phyloP scores from a whole-genome alignment of 2,888 invertebrate genomes.

The Nipponacmea schrenckii region DNA sequence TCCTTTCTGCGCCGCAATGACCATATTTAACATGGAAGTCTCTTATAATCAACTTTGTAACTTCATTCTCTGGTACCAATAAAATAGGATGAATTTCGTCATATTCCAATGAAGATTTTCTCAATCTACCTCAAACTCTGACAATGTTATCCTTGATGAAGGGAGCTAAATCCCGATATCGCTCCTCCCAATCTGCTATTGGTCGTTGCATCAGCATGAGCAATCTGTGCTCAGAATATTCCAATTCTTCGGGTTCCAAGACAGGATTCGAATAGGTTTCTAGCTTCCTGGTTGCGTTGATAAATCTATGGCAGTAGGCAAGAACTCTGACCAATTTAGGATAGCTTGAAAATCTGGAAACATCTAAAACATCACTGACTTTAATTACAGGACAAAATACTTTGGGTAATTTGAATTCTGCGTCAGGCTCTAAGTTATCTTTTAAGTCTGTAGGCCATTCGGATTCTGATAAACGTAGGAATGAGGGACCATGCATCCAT shows the following conservation, averaged over 20 bases:
- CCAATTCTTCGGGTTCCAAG: background rate
- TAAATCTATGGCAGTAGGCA: slow-evolving; percentile 14
- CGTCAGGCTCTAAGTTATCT: background rate
- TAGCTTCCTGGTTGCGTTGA: background rate
- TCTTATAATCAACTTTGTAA: too few relatives aligned
- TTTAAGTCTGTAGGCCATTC: background rate
- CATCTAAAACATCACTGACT: too few relatives aligned
- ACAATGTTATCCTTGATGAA: slow-evolving; percentile 12
- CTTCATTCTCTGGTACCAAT: too few relatives aligned
- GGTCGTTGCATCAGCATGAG: slow-evolving; percentile 1
- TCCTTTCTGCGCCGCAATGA: too few relatives aligned
- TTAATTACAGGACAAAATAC: background rate
- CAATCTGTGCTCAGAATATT: slow-evolving; percentile 3
- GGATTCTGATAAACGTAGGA: slow-evolving; percentile 7
- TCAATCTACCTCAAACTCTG: slow-evolving; percentile 18
- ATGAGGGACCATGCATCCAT: slow-evolving; percentile 17
- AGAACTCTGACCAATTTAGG: too few relatives aligned
- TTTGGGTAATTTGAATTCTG: background rate
- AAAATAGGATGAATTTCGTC: slow-evolving; percentile 14
- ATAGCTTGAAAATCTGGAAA: too few relatives aligned
- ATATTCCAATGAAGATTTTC: slow-evolving; percentile 11
- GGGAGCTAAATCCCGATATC: slow-evolving; percentile 12
- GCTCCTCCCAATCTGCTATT: slow-evolving; percentile 11
- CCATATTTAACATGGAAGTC: too few relatives aligned
- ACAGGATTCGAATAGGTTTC: background rate